Percentiles rank a stretch among this genome's conserved stretches.
Conservation (phyloP, 2,888 invertebrate genomes). For the Noctua comes region DNA sequence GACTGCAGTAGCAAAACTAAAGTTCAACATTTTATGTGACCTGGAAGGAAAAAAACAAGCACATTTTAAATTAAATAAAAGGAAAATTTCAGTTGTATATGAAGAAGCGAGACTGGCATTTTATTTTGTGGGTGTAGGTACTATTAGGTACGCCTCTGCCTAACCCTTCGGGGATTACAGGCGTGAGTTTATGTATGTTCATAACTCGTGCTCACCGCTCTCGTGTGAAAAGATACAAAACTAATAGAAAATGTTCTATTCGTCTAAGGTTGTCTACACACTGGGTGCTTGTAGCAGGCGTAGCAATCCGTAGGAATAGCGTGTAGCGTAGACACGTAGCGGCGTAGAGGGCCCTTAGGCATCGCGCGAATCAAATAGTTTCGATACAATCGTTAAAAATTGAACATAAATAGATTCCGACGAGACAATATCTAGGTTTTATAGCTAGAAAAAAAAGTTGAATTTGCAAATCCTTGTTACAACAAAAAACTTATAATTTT, state of each 20-base stretch:
- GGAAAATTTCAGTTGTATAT: too few species aligned
- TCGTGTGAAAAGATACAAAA: background rate
- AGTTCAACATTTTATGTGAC: too few species aligned
- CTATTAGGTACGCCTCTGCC: too few species aligned
- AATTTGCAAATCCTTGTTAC: too few species aligned
- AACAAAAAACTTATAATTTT: too few species aligned
- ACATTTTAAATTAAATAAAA: background rate
- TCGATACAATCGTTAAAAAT: background rate
- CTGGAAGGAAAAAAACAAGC: background rate
- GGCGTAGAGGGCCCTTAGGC: background rate
- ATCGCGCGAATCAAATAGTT: too few species aligned
- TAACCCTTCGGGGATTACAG: too few species aligned
- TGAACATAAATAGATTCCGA: background rate
- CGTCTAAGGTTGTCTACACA: background rate
- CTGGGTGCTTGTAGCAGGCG: background rate
- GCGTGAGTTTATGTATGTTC: background rate
- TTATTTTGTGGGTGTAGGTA: too few species aligned
- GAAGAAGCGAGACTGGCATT: too few species aligned
- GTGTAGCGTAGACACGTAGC: background rate
- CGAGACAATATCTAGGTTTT: background rate
- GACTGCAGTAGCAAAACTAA: background rate
- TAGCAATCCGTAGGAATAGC: slow-evolving; percentile 2
- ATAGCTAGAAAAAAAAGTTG: background rate
- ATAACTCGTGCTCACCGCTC: background rate
- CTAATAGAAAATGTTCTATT: background rate